Conservation (phyloP, 2,888 invertebrate genomes). For the Silvanus unidentatus region DNA sequence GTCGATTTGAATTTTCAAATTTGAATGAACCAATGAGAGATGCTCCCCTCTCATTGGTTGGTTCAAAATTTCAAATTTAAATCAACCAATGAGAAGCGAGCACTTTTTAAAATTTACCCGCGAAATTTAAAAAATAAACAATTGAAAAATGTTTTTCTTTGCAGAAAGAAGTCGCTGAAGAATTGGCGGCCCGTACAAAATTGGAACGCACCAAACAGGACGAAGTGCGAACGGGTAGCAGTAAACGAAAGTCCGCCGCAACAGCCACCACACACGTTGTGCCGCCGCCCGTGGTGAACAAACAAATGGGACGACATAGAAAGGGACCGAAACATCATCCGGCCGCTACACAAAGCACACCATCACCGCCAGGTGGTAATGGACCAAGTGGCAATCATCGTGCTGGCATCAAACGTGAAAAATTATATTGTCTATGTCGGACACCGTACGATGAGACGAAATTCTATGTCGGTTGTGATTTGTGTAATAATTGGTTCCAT, state of each 20-base stretch:
- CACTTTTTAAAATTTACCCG: too few species aligned
- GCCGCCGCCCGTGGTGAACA: constrained; percentile 19
- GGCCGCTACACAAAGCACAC: too few species aligned
- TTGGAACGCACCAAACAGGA: constrained; percentile 61
- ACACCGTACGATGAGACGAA: constrained; percentile 94
- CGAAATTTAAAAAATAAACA: too few species aligned
- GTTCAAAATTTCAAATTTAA: neutral
- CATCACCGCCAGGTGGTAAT: constrained; percentile 1
- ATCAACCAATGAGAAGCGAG: neutral
- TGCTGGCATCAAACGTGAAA: constrained; percentile 56
- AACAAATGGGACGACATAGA: constrained; percentile 16
- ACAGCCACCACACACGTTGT: constrained; percentile 41
- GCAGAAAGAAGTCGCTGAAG: constrained; percentile 69
- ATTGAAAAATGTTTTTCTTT: constrained; percentile 14
- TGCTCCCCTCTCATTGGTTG: neutral
- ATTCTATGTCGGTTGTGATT: constrained; percentile 97
- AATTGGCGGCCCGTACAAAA: constrained; percentile 64
- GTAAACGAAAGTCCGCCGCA: constrained; percentile 51
- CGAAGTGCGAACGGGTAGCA: constrained; percentile 54
- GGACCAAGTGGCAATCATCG: constrained; percentile 19
- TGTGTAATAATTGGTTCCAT: constrained; percentile 98
- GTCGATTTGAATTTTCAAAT: constrained; percentile 3
- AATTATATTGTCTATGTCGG: constrained; percentile 84
- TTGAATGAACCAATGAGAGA: too few species aligned
- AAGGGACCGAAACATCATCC: constrained; percentile 22